phyloP scores from a whole-genome alignment of 2,113 vertebrate species.

The Microcebus tavaratra region DNA sequence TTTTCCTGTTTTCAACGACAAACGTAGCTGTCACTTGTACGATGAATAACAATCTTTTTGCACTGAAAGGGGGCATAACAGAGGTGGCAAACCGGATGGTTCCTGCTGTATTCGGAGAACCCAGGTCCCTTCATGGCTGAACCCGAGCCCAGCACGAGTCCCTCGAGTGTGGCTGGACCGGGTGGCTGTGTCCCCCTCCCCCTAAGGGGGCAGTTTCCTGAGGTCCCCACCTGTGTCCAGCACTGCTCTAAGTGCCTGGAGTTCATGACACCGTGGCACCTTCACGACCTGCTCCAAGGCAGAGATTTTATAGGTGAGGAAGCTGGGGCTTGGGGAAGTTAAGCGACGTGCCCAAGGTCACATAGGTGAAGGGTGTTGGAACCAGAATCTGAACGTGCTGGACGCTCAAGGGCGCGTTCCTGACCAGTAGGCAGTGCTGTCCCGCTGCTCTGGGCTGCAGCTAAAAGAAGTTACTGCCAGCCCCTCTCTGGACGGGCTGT shows the following conservation, averaged over 20 bases:
- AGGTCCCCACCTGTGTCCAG: not conserved
- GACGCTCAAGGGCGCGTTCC: not conserved
- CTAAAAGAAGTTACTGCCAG: not conserved
- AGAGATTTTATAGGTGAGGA: not conserved
- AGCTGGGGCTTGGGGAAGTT: not conserved
- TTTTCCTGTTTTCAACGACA: no score
- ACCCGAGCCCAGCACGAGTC: not conserved
- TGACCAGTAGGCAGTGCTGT: not conserved
- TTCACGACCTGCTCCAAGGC: not conserved
- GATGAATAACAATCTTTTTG: not conserved
- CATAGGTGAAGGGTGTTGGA: not conserved
- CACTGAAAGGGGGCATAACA: not conserved
- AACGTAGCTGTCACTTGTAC: no score
- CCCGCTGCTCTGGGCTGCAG: not conserved
- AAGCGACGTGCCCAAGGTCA: not conserved
- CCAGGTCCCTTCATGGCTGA: not conserved
- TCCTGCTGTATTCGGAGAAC: not conserved
- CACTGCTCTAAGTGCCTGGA: not conserved
- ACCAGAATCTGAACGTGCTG: not conserved
- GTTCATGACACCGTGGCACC: not conserved
- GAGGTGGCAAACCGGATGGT: not conserved
- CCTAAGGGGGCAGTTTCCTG: not conserved
- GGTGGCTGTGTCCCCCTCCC: not conserved
- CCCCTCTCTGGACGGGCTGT: not conserved
- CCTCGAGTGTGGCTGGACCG: accelerated